phyloP scores from a whole-genome alignment of 2,888 invertebrate species.

The Bombylius discolor region DNA sequence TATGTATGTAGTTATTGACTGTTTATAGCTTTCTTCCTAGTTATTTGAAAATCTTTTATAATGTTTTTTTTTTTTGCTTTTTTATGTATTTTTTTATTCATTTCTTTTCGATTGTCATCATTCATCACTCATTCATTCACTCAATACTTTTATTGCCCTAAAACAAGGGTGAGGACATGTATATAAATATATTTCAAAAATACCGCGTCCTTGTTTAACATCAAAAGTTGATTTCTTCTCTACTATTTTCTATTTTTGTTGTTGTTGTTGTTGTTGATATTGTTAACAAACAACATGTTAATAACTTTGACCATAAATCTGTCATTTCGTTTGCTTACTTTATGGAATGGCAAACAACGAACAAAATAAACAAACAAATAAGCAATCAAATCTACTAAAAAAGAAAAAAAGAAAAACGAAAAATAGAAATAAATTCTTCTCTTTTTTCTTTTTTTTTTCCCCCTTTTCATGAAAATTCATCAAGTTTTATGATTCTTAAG shows the following conservation, averaged over 20 bases:
- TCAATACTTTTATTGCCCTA: not conserved
- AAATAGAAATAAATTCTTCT: not conserved
- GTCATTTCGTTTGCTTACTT: slow-evolving; percentile 3
- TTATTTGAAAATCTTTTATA: too few species aligned
- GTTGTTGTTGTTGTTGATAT: not conserved
- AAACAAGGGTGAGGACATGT: too few species aligned
- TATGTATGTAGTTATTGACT: not conserved
- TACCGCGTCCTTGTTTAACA: too few species aligned
- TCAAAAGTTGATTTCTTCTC: too few species aligned
- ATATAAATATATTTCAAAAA: too few species aligned
- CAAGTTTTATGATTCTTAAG: too few species aligned
- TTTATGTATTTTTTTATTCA: not conserved
- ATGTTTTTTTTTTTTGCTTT: too few species aligned
- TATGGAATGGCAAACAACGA: slow-evolving; percentile 5
- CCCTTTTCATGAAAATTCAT: too few species aligned
- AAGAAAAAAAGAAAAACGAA: not conserved
- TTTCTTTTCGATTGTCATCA: too few species aligned
- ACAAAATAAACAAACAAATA: slow-evolving; percentile 5
- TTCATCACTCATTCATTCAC: not conserved
- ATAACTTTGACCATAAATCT: slow-evolving; percentile 7
- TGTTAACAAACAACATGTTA: slow-evolving; percentile 4
- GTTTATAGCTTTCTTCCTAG: too few species aligned
- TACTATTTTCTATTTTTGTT: too few species aligned
- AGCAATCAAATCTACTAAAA: not conserved
- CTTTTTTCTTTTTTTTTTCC: too few species aligned